Conservation (phyloP, 2,113 vertebrate species). For the Ameiurus melas region DNA sequence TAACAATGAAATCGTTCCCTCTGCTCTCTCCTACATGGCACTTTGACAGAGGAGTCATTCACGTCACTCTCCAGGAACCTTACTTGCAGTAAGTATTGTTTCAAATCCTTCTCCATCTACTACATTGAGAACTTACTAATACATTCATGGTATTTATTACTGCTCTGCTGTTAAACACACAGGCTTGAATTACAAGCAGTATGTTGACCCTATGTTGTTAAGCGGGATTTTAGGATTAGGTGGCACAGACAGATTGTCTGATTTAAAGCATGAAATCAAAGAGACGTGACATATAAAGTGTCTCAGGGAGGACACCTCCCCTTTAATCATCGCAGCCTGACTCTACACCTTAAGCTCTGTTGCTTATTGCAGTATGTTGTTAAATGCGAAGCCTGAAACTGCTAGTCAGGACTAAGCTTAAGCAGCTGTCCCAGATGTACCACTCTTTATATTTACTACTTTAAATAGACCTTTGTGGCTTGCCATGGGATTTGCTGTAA, state of each 20-base stretch:
- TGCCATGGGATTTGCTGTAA: conserved; percentile 3
- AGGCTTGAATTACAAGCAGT: background rate
- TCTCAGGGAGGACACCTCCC: conserved; percentile 14
- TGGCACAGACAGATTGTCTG: conserved; percentile 9
- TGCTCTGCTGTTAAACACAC: conserved; percentile 25
- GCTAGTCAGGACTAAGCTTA: background rate
- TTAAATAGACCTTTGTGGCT: conserved; percentile 2
- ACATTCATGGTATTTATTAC: background rate
- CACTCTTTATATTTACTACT: conserved; percentile 11
- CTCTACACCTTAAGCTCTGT: conserved; percentile 13
- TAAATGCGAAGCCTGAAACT: conserved; percentile 17
- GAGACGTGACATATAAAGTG: background rate
- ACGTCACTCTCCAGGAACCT: conserved; percentile 75
- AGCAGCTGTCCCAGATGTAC: conserved; percentile 47
- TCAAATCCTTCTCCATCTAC: background rate
- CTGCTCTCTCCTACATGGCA: conserved; percentile 45
- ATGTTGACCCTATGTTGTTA: conserved; percentile 11
- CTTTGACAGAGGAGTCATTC: conserved; percentile 78
- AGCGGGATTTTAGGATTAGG: conserved; percentile 31
- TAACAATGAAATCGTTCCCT: conserved; percentile 14
- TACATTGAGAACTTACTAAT: background rate
- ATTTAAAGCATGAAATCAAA: conserved; percentile 49
- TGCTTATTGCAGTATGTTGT: conserved; percentile 30
- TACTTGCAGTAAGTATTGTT: conserved; percentile 79
- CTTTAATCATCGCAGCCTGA: conserved; percentile 37